Base-by-base conservation (phyloP, 2,888 invertebrate species). In the Amaurobius ferox region DNA sequence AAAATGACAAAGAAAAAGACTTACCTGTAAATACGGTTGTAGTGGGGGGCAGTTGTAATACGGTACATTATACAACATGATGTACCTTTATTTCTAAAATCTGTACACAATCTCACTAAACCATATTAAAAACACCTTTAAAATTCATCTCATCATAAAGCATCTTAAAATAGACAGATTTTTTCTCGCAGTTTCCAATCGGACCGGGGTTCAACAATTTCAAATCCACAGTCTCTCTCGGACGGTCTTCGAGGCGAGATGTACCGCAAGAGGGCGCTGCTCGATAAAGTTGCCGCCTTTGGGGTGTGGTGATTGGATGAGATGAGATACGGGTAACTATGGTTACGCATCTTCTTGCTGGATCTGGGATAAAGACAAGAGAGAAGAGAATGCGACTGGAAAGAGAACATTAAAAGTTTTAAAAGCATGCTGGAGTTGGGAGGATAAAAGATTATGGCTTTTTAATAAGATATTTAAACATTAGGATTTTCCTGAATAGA, bases 31-130 rank as follows among this genome's bases (percentile, higher is more conserved):
- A 39, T 81, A 87, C 62, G 77, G 80, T 0, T 80, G 81, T 9
- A 87, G 62, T 0, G 87, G 81, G 13, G 87, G 81, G 44, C 81
- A 81, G 73, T 87, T 87, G 68, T 87, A 87, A 67, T 87, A 87
- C 23, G 87, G 87, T 61, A 87, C 87, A 87, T 87, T 87, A 71
- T 87, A 87, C 87, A 81, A 62, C 86, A 86, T 86, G 79, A 23
- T 26, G 30, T 9, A 35, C 9, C 35, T 35, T 35, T 35, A 9
- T 35, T 35, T 7, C 35, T 7, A 35, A 7, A 23, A 23, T 3
- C 23, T 23, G 7, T 11, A 3, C 55, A 3, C 1, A 23, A 23
- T 3, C 55, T 55, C 55, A 55, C 23, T 19, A 55, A 55, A 55
- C 19, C 55, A 55, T 23, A 23, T 23, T 23, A 55, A 23, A 55